Base-by-base conservation (phyloP, 2,113 vertebrate genomes). In the Leucopsar rothschildi region DNA sequence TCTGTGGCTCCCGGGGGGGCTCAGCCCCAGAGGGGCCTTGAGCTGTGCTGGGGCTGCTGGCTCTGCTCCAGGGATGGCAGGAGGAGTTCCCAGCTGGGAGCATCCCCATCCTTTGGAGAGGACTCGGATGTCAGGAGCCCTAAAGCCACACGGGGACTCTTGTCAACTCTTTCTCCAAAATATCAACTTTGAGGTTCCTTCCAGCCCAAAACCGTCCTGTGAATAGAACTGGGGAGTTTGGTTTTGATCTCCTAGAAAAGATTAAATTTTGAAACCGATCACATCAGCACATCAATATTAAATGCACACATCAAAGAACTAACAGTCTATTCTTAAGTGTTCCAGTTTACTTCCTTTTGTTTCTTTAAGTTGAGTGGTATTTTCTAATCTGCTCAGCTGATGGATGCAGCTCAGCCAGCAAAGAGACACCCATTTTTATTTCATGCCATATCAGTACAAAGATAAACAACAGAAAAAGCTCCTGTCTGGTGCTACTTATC, bases 81-180 rank as follows among this genome's bases (percentile, higher is more conserved):
- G 25, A 9, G 50, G 45, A 45, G 8, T 19, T 20, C 20, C 42
- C 2, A 9, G 1, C 3, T 1, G 2, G 55, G 37, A 45, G 40
- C 15, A 15, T 13, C 13, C 17, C 4, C 14, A 1, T 20, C 9
- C 0, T 27, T 4, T 12, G 44, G n/a, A 14, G 69, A 18, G 15
- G 42, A 69, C n/a, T 4, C 60, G 12, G 53, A 2, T 6, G 29
- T 15, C 9, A 5, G 73, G 55, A 79, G 52, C 28, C 31, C 0
- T 8, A 0, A 33, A 63, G 39, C 7, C 69, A 5, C 28, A 9
- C 0, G 1, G 3, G 24, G 15, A 12, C 23, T 45, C 1, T 7
- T 35, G 12, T 2, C 6, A 12, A 4, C 35, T 35, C 4, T 10
- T 64, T 23, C 57, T 61, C 59, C 37, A 6, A 52, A 50, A 23